phyloP scores from a whole-genome alignment of 2,797 vertebrate species.

The Ctenopoma multispine region DNA sequence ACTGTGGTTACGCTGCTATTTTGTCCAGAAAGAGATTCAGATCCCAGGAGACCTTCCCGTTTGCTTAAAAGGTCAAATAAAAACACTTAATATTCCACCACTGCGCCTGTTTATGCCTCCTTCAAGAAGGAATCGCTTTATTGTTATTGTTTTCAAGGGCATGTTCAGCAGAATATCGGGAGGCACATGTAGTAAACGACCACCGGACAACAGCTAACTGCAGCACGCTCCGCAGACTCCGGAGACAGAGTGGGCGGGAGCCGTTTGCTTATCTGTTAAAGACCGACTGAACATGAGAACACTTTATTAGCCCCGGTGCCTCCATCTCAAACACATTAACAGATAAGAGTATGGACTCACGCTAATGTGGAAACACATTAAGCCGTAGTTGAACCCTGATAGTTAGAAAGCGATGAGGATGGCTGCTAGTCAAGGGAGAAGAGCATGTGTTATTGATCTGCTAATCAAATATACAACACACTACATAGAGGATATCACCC shows the following conservation, averaged over 20 bases:
- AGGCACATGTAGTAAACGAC: conserved; percentile 39
- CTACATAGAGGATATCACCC: not conserved
- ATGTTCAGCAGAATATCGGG: conserved; percentile 23
- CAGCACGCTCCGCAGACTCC: conserved; percentile 1
- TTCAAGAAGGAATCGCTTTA: conserved; percentile 6
- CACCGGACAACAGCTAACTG: conserved; percentile 28
- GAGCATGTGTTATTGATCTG: conserved; percentile 44
- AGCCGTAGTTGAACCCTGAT: conserved; percentile 23
- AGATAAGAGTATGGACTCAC: not conserved
- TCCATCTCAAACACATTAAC: conserved; percentile 49
- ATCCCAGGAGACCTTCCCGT: not conserved
- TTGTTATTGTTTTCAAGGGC: conserved; percentile 39
- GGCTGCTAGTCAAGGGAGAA: not conserved
- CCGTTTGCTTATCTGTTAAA: conserved; percentile 19
- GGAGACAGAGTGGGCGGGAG: conserved; percentile 24
- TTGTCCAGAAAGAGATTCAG: not conserved
- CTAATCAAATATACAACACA: not conserved
- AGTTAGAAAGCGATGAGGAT: conserved; percentile 21
- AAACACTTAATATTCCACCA: conserved; percentile 1
- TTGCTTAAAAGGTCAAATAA: conserved; percentile 26
- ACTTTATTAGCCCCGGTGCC: conserved; percentile 46
- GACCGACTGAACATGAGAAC: conserved; percentile 41
- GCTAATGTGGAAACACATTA: conserved; percentile 51
- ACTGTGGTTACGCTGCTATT: not conserved
- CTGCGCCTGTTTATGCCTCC: not conserved